phyloP scores from a whole-genome alignment of 2,888 invertebrate species.

The Gisinianus flammeolus region DNA sequence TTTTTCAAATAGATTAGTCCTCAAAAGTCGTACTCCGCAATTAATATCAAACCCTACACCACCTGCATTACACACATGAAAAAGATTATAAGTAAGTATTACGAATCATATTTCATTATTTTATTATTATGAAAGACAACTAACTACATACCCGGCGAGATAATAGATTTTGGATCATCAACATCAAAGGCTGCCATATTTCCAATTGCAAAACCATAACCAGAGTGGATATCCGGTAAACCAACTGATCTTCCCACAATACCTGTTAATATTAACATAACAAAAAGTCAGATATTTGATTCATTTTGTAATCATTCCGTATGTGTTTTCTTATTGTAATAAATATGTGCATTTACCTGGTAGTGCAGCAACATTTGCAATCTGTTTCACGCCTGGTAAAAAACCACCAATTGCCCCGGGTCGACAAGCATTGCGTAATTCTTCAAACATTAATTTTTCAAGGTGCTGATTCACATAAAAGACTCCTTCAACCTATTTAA shows the following conservation, averaged over 20 bases:
- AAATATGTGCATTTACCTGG: too few relatives aligned
- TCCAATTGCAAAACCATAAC: slow-evolving; percentile 99
- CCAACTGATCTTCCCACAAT: slow-evolving; percentile 80
- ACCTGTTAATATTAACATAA: too few relatives aligned
- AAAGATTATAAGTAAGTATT: background rate
- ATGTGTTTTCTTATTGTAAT: too few relatives aligned
- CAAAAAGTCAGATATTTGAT: too few relatives aligned
- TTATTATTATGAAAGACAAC: background rate
- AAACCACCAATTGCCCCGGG: slow-evolving; percentile 94
- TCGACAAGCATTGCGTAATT: slow-evolving; percentile 86
- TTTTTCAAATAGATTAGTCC: slow-evolving; percentile 92
- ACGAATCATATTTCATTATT: background rate
- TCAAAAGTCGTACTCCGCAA: slow-evolving; percentile 92
- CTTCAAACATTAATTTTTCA: slow-evolving; percentile 96
- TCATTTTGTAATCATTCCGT: too few relatives aligned
- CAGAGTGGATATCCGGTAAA: slow-evolving; percentile 95
- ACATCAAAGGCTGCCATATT: slow-evolving; percentile 99
- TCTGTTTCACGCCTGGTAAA: slow-evolving; percentile 97
- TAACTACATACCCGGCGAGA: slow-evolving; percentile 78
- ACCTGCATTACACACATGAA: slow-evolving; percentile 61
- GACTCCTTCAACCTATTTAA: slow-evolving; percentile 82
- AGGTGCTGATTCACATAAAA: slow-evolving; percentile 94
- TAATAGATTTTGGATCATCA: slow-evolving; percentile 86
- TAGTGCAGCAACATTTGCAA: slow-evolving; percentile 97
- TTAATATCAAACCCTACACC: slow-evolving; percentile 99